Conservation (phyloP, 2,888 invertebrate species). For the Timema podura region DNA sequence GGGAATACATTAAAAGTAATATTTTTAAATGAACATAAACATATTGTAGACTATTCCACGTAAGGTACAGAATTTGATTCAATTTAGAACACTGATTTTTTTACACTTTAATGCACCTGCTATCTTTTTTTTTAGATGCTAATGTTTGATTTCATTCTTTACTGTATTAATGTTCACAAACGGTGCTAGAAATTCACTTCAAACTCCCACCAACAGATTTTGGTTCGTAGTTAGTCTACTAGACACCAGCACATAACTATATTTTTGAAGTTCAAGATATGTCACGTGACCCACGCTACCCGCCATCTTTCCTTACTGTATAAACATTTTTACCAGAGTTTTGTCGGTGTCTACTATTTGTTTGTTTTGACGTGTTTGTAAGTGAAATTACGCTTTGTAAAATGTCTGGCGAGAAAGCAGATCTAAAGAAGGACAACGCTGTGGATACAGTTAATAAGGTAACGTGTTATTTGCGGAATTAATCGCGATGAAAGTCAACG, state of each 20-base stretch:
- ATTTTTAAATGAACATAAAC: too few relatives aligned
- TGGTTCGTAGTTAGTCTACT: too few relatives aligned
- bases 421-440: constrained; percentile 45
- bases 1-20: too few relatives aligned
- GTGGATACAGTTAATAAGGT: constrained; percentile 46
- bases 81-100: too few relatives aligned
- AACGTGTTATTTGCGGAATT: constrained; percentile 33
- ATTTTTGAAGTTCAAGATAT: constrained; percentile 33
- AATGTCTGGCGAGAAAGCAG: constrained; percentile 46
- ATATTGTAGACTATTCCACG: too few relatives aligned
- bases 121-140: too few relatives aligned
- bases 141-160: too few relatives aligned
- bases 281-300: constrained; percentile 60
- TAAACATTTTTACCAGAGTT: constrained; percentile 46
- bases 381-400: constrained; percentile 40
- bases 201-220: too few relatives aligned
- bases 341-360: constrained; percentile 26
- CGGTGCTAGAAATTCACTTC: too few relatives aligned
- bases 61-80: too few relatives aligned
- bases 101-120: too few relatives aligned
- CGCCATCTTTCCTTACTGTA: constrained; percentile 56
- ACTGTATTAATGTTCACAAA: too few relatives aligned
- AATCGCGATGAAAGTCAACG: constrained; percentile 21
- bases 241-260: neutral
- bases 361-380: constrained; percentile 43